Evolutionary conservation across 2,797 vertebrate species (phyloP), one percentile per base, ranked within the genome.

Genomic region (Poliocrania exsul): DNA sequence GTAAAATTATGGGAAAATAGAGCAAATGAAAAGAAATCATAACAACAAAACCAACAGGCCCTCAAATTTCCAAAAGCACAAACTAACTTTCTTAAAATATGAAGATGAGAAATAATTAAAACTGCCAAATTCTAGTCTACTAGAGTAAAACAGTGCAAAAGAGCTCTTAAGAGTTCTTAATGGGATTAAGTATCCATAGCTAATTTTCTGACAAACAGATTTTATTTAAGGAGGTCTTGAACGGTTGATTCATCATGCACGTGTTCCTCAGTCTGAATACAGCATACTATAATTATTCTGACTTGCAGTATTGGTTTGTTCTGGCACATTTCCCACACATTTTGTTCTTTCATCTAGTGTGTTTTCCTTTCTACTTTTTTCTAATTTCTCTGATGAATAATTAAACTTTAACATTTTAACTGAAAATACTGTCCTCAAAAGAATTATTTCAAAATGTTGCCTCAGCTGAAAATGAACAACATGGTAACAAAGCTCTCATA

Each of bases 401-500:
- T 4, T 40, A 10, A 25, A 11, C 5, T 56, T 60, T 10, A 50
- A 5, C 14, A n/a, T 62, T 87, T 46, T 62, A 38, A 33, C 20
- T 72, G 40, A 67, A 79, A 80, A 35, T 71, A 15, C 3, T 46
- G 5, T 61, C 23, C 9, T 57, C 7, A 49, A 8, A 60, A 42
- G 16, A 91, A 20, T 37, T 4, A 49, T 51, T 81, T 78, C 3
- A 31, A 62, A 64, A 69, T 49, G 3, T 23, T 38, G 5, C 51
- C 16, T 31, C 56, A n/a, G 4, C 12, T 38, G 77, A 75, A 35
- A 50, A 13, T 23, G 31, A 88, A 16, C 8, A 69, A 3, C 3
- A 16, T 1, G 2, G 24, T 20, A 47, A n/a, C 3, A 8, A 82
- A 71, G 4, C 14, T 72, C 18, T 16, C 1, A 0, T 33, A 40